Evolutionary conservation across 2,797 vertebrate genomes (phyloP), one percentile per base, ranked within the genome.

Genomic region (Cryptoprocta ferox): DNA sequence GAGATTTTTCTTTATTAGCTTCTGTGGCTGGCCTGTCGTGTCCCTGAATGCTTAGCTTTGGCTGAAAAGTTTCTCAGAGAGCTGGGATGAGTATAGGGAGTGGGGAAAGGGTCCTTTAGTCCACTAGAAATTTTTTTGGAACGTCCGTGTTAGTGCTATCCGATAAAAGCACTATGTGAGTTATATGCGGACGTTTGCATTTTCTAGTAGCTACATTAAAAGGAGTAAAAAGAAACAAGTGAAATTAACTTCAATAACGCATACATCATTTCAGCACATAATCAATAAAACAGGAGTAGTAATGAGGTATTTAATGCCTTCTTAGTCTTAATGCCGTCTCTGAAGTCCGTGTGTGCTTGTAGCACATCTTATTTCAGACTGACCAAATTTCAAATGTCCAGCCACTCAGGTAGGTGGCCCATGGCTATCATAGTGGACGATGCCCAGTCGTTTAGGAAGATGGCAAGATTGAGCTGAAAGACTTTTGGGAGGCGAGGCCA

Each of bases 1-100:
- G 89, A 82, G 78, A 84, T 70, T 97, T 95, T 96, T 96, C 94
- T 92, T 83, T 81, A 35, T 94, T 96, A 93, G 85, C 85, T 73
- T 89, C 92, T 75, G 82, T 89, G 70, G 79, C 90, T 97, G 84
- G 63, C 84, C 68, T 94, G 66, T 92, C 61, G 59, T 85, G 32
- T 24, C 18, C 71, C 81, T 97, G 81, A 88, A 71, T 37, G 89
- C 83, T 95, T 89, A 91, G 61, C 93, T 86, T 28, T 45, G 61
- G 61, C 21, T 81, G 30, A 61, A 93, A 89, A 94, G 73, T 83
- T 82, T 39, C 1, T 86, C 53, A 71, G 66, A 71, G n/a, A 93
- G 28, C 68, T 45, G 53, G 59, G 75, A 68, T 42, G 65, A 79
- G 21, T 56, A 9, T 10, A 56, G 82, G 35, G 71, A 85, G 48